phyloP scores from a whole-genome alignment of 2,797 vertebrate genomes.

The Onychomys torridus region DNA sequence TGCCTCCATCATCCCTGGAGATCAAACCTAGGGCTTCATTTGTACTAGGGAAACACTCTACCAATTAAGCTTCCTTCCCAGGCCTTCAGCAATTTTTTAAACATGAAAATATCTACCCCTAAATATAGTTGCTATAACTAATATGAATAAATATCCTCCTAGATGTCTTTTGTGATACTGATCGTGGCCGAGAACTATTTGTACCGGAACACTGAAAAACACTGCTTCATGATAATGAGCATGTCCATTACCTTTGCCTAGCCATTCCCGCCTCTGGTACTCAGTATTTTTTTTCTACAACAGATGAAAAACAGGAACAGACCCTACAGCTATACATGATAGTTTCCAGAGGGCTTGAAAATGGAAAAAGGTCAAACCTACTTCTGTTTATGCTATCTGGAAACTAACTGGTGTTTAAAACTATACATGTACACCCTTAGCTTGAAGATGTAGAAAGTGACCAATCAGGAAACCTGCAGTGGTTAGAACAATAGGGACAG shows the following conservation, averaged over 20 bases:
- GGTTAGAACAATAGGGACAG: neutral
- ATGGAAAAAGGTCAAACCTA: neutral
- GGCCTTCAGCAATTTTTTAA: neutral
- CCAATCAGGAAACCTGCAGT: neutral
- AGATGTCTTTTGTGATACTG: neutral
- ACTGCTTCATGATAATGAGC: neutral
- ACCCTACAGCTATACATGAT: neutral
- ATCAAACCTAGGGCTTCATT: neutral
- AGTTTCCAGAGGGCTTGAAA: neutral
- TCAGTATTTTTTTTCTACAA: slow-evolving; percentile 11
- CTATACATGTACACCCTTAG: neutral
- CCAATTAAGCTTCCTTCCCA: neutral
- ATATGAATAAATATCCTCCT: neutral
- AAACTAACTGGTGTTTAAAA: slow-evolving; percentile 42
- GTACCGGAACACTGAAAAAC: neutral
- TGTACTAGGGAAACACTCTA: neutral
- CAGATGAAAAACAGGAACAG: neutral
- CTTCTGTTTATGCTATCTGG: neutral
- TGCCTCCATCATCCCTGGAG: neutral
- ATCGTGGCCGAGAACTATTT: neutral
- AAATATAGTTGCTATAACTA: slow-evolving; percentile 35
- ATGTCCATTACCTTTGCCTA: neutral
- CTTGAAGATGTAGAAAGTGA: neutral
- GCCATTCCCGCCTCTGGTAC: neutral
- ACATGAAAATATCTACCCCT: slow-evolving; percentile 22